Evolutionary conservation across 2,797 vertebrate genomes (phyloP).

Genomic region (Miichthys miiuy): DNA sequence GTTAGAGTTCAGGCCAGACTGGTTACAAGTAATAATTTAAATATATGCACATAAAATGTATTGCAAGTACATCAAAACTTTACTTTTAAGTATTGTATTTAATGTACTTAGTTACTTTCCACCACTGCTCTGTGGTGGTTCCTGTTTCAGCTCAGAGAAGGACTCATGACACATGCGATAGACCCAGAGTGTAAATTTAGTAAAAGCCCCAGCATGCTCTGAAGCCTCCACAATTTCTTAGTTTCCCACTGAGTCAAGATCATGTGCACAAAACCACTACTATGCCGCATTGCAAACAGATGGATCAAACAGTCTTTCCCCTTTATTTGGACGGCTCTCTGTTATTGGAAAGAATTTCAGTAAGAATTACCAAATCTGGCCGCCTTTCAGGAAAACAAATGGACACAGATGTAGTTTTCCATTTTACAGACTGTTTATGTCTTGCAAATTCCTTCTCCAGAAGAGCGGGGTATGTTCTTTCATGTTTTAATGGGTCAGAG

Average conservation of each 20-base stretch:
- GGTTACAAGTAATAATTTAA: not conserved
- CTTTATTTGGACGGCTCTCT: constrained; percentile 71
- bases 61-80: not conserved
- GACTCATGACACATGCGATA: constrained; percentile 33
- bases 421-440: constrained; percentile 89
- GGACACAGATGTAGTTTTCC: constrained; percentile 88
- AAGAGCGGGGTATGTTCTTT: constrained; percentile 82
- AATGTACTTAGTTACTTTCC: constrained; percentile 13
- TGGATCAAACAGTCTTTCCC: constrained; percentile 71
- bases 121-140: constrained; percentile 6
- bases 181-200: constrained; percentile 62
- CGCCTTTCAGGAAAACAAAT: constrained; percentile 82
- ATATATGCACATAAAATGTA: not conserved
- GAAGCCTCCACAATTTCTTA: constrained; percentile 66
- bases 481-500: constrained; percentile 84
- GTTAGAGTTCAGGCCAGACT: not conserved
- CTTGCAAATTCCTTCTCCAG: constrained; percentile 84
- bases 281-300: constrained; percentile 80
- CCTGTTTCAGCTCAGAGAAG: constrained; percentile 25
- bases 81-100: not conserved
- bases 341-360: constrained; percentile 83
- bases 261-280: constrained; percentile 68
- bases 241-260: constrained; percentile 62
- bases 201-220: constrained; percentile 56
- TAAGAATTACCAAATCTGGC: constrained; percentile 86